Base-by-base conservation (phyloP, 2,797 vertebrate species). In the Babyrousa celebensis region DNA sequence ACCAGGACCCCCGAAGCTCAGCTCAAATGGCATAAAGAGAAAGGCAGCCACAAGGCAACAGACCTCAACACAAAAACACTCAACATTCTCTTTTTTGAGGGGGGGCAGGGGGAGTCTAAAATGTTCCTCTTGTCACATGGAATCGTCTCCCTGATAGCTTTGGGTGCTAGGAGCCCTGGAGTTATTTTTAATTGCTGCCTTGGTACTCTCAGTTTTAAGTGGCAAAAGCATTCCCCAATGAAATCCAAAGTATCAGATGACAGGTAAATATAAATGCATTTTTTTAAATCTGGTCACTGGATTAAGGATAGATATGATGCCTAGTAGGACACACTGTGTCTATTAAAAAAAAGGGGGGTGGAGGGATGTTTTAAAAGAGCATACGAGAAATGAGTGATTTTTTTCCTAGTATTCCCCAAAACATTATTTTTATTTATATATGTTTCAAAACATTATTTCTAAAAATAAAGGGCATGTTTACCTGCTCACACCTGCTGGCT, bases 141-240 rank as follows among this genome's bases (percentile, higher is more conserved):
- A 79, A 6, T 0, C 36, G 20, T 56, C 65, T 74, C 11, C 20
- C 79, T 75, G 48, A 32, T 0, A n/a, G 60, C 29, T 62, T n/a
- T 17, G 36, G 70, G 82, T 36, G 5, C 72, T 68, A 63, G 27
- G 16, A 36, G 71, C 54, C 62, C 63, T 32, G 12, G 29, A 70
- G 5, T n/a, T 74, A 65, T 60, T 87, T 95, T 65, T 83, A 92
- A 94, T 25, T 56, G 79, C 12, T 71, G 48, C 40, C 25, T 67
- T 80, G 56, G 56, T 23, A 5, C 77, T 89, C 52, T 84, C n/a
- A 79, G 54, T 91, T 71, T 74, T 21, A 95, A 93, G 60, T 36
- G 48, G 68, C 0, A 25, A 43, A 88, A 71, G 9, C 15, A 8
- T 52, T 40, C n/a, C 75, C 36, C 71, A 65, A 60, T n/a, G 52